phyloP scores from a whole-genome alignment of 1,140 invertebrate species.

The Alviniconcha marisindica region DNA sequence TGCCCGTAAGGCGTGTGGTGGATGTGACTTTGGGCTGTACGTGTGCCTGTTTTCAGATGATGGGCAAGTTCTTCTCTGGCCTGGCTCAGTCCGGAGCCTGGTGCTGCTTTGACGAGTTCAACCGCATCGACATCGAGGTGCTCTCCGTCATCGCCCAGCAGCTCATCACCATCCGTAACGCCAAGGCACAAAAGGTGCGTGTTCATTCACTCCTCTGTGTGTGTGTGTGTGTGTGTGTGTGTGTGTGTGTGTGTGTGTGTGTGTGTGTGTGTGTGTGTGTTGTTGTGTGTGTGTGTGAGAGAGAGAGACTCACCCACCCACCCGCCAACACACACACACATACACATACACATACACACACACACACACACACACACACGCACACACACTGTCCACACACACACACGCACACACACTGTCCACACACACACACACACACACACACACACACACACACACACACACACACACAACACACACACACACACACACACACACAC shows the following conservation, averaged over 20 bases:
- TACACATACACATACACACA: not conserved
- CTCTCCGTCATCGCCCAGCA: conserved; percentile 84
- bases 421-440: no score
- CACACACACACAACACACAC: no score
- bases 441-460: no score
- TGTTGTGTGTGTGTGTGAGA: not conserved
- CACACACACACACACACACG: no score
- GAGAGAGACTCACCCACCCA: no score
- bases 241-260: conserved; percentile 7
- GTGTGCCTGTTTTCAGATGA: no score
- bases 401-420: no score
- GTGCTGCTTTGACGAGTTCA: conserved; percentile 96
- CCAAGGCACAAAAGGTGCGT: conserved; percentile 81
- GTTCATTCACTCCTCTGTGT: not conserved
- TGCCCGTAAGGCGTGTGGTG: not conserved
- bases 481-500: no score
- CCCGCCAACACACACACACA: no score
- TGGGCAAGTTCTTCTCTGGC: conserved; percentile 89
- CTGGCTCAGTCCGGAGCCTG: conserved; percentile 91
- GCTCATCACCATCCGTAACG: conserved; percentile 75
- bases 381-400: no score
- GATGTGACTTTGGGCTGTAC: no score
- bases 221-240: conserved; percentile 11
- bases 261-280: conserved; percentile 9
- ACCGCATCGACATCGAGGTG: conserved; percentile 93